Conservation (phyloP, 2,113 vertebrate genomes). For the Phodopus roborovskii region DNA sequence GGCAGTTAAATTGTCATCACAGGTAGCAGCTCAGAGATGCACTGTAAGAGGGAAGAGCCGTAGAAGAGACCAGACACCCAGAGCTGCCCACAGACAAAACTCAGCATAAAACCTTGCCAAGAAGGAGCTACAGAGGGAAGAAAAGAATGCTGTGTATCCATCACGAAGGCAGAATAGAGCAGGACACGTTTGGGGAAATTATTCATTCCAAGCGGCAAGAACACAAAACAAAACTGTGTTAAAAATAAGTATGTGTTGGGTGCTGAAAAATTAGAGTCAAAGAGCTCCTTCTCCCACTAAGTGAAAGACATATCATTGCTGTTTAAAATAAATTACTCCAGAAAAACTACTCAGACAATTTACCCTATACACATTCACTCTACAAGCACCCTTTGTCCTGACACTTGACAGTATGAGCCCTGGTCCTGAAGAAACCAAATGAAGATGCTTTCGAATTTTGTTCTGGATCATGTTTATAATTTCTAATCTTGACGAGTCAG, state of each 20-base stretch:
- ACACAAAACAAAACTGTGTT: background rate
- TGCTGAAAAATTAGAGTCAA: background rate
- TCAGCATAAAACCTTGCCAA: background rate
- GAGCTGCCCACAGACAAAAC: background rate
- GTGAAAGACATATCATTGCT: background rate
- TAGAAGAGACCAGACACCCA: background rate
- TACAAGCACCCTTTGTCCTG: background rate
- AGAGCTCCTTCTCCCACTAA: background rate
- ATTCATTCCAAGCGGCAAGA: background rate
- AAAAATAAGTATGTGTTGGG: background rate
- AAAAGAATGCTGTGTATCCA: background rate
- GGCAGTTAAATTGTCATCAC: background rate
- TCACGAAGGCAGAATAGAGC: background rate
- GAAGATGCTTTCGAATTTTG: background rate
- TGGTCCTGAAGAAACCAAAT: background rate
- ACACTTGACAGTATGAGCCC: background rate
- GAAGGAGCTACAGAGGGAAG: background rate
- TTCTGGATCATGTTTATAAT: background rate
- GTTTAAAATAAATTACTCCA: background rate
- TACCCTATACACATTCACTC: background rate
- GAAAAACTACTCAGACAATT: background rate
- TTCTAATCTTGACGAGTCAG: background rate
- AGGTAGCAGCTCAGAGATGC: background rate
- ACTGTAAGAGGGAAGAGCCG: background rate
- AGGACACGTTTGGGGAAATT: background rate